phyloP scores from a whole-genome alignment of 2,888 invertebrate species.

The Caenorhabditis japonica region DNA sequence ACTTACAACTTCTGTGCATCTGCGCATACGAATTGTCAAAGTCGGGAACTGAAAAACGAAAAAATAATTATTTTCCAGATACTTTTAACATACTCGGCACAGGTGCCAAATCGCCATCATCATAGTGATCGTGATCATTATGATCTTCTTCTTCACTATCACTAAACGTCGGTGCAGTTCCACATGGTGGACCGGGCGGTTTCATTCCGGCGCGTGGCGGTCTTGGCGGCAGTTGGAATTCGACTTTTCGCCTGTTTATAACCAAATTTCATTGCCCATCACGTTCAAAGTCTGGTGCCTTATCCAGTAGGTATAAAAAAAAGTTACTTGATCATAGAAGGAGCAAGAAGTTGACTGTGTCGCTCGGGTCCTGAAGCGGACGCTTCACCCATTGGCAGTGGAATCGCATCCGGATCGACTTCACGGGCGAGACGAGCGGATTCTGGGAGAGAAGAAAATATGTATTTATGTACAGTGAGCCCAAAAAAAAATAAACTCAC shows the following conservation, averaged over 20 bases:
- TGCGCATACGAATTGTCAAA: constrained; percentile 47
- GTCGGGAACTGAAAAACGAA: constrained; percentile 47
- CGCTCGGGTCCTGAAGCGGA: constrained; percentile 2
- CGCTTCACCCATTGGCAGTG: constrained; percentile 56
- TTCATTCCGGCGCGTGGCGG: constrained; percentile 38
- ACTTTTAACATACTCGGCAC: constrained; percentile 55
- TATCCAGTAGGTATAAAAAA: neutral
- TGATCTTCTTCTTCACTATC: constrained; percentile 60
- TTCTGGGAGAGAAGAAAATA: constrained; percentile 26
- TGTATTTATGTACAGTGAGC: neutral
- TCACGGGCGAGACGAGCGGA: constrained; percentile 58
- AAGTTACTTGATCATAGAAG: constrained; percentile 19
- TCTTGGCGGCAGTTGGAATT: constrained; percentile 55
- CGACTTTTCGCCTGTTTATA: constrained; percentile 54
- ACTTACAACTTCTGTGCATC: constrained; percentile 43
- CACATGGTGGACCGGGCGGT: constrained; percentile 70
- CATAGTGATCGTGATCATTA: constrained; percentile 46
- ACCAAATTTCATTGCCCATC: neutral
- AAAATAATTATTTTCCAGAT: neutral
- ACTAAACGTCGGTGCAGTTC: constrained; percentile 62
- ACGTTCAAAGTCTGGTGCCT: neutral
- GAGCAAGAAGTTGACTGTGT: constrained; percentile 14
- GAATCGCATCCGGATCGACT: constrained; percentile 55
- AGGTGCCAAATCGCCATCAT: constrained; percentile 67
- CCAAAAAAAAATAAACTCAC: constrained; percentile 18